Base-by-base conservation (phyloP, 2,113 vertebrate genomes). In the Leucopsar rothschildi region DNA sequence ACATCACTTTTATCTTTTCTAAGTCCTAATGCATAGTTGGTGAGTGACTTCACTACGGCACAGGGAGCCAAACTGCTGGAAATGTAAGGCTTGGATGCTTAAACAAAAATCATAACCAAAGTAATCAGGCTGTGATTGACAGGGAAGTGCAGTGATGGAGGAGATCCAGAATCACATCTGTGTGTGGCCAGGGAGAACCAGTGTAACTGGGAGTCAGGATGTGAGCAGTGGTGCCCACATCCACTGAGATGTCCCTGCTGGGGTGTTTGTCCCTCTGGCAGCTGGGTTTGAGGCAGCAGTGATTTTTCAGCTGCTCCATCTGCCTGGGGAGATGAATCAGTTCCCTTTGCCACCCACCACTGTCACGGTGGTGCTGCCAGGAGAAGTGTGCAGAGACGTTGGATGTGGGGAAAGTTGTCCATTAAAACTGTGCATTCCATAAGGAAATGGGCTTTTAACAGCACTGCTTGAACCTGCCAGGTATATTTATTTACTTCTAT, bases 311-410 rank as follows among this genome's bases (percentile, higher is more conserved):
- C 33, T 75, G 39, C 65, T 63, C 23, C 33, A 1, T 52, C 64
- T 70, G 2, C 47, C 47, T 18, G 33, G 39, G 63, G 23, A 35
- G 69, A 20, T 40, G 56, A 71, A 28, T 22, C 3, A 0, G 18
- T 75, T 55, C 42, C 64, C 63, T 65, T 55, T 0, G 0, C 31
- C 55, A 7, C 52, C 15, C 0, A 0, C 15, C 16, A 1, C 39
- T 22, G 4, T 33, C 8, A 1, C 0, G 2, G 47, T 4, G 29
- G 27, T 10, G 86, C 60, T 0, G 0, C 47, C 60, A 40, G 33
- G 55, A n/a, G 55, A n/a, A 45, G 21, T 0, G 23, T 53, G 33
- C 28, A 3, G 0, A 2, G 39, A 45, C 10, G 15, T 25, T 4
- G 1, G n/a, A n/a, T 3, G 2, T 24, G 22, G 49, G 64, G 45